Base-by-base conservation (phyloP, 1,140 invertebrate genomes). In the Drosophila pachea region DNA sequence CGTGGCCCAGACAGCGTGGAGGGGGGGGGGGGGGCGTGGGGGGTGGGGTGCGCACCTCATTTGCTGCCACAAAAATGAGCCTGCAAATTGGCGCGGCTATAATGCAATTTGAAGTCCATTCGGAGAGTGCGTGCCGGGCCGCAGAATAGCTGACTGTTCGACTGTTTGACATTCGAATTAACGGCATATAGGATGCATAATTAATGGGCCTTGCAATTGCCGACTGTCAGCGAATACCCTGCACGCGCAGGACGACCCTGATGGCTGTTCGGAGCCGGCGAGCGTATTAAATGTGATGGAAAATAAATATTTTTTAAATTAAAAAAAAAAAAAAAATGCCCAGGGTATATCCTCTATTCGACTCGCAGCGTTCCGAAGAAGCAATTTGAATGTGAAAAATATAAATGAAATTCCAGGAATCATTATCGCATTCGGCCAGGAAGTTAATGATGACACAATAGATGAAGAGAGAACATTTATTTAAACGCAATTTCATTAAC, bases 31-130 rank as follows among this genome's bases (percentile, higher is more conserved):
- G 38, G 38, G 48, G 50, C 9, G 14, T 35, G 55, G 22, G 14
- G 5, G n/a, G 31, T n/a, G n/a, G n/a, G n/a, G n/a, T 36, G 31
- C 32, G 11, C 49, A 70, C 16, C 62, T 70, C 68, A 60, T 71
- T 71, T 66, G 48, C 14, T 49, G 35, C 31, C 38, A 36, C 38
- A 66, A 54, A 67, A 60, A 55, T 55, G 63, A 49, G 70, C 12
- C 63, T 42, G 54, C 56, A 72, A 82, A 83, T 83, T 73, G 78
- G 55, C 65, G 45, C 47, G 45, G 47, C 72, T 61, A 56, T 66
- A 75, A 76, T 83, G 73, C 78, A 83, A 69, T 75, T 75, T 68
- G 55, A 65, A 73, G 54, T 16, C 47, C 36, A 54, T 61, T 40
- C 16, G 31, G 45, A 1, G 22, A 43, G 31, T 48, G 48, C 56